Percentiles rank a stretch among this genome's conserved stretches.
These are phyloP conservation scores for Lasioglossum baleicum DNA, from an alignment of 1,140 invertebrate species.

Conservation along the genomic window DNA sequence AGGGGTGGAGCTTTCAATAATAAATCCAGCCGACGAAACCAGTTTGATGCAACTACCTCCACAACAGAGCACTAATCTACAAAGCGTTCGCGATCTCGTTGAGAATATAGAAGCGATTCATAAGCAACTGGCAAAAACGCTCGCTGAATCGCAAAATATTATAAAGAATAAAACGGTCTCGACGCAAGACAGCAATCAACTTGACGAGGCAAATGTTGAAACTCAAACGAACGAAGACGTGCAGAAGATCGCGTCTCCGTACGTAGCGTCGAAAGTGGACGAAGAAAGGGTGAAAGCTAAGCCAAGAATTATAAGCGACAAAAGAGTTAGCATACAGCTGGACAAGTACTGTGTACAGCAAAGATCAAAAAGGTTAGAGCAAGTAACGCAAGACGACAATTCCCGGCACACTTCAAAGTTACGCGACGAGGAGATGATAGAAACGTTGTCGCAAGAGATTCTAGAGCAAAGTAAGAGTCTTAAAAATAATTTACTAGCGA, in stretches of 20 bases:
- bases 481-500: background rate
- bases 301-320: constrained; percentile 68
- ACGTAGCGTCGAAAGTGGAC: constrained; percentile 38
- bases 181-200: background rate
- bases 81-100: constrained; percentile 65
- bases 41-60: constrained; percentile 64
- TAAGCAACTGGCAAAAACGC: constrained; percentile 64
- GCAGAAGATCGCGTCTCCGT: constrained; percentile 29
- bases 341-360: constrained; percentile 56
- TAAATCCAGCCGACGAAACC: constrained; percentile 60
- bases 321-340: constrained; percentile 66
- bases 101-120: constrained; percentile 72
- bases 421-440: constrained; percentile 65
- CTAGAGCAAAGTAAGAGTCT: constrained; percentile 73
- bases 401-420: constrained; percentile 11
- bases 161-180: constrained; percentile 34
- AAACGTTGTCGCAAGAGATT: constrained; percentile 72
- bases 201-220: constrained; percentile 20
- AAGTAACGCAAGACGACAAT: constrained; percentile 21
- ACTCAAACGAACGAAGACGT: constrained; percentile 24
- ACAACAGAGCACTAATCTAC: constrained; percentile 34
- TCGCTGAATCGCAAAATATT: constrained; percentile 70
- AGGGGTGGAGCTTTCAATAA: constrained; percentile 59
- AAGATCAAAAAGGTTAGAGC: constrained; percentile 22
- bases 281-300: constrained; percentile 35